Conservation (phyloP, 2,888 invertebrate genomes). For the Margaritifera margaritifera region DNA sequence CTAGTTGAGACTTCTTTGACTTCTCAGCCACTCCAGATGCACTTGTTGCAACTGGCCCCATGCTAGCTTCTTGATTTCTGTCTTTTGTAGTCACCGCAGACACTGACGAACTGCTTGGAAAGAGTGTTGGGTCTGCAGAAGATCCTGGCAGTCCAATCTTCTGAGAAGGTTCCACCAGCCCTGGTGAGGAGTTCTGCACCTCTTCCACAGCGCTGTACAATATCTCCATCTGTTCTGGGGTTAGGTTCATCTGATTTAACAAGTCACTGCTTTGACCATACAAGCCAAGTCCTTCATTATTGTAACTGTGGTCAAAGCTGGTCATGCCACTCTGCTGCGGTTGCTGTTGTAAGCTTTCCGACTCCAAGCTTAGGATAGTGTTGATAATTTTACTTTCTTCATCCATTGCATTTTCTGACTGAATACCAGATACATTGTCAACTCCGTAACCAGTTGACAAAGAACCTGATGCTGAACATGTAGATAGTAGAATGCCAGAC, state of each 20-base stretch:
- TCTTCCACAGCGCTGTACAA: slow-evolving; percentile 59
- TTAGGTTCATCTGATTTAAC: slow-evolving; percentile 55
- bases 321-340: slow-evolving; percentile 1
- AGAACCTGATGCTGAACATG: neutral
- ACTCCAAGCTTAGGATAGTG: slow-evolving; percentile 64
- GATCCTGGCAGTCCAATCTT: too few species aligned
- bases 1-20: too few species aligned
- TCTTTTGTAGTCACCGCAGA: too few species aligned
- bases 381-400: slow-evolving; percentile 62
- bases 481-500: neutral
- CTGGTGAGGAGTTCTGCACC: slow-evolving; percentile 48
- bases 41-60: too few species aligned
- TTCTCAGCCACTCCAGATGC: too few species aligned
- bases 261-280: slow-evolving; percentile 27
- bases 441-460: slow-evolving; percentile 4
- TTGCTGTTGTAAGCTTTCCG: slow-evolving; percentile 23
- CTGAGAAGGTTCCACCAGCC: slow-evolving; percentile 14
- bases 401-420: slow-evolving; percentile 29
- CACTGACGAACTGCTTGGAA: slow-evolving; percentile 13
- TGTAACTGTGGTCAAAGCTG: slow-evolving; percentile 16
- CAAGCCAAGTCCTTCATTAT: slow-evolving; percentile 17
- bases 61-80: too few species aligned
- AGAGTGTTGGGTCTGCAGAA: too few species aligned
- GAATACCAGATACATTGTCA: neutral
- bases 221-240: slow-evolving; percentile 61